Conservation (phyloP, 2,888 invertebrate genomes). For the Mythimna impura region DNA sequence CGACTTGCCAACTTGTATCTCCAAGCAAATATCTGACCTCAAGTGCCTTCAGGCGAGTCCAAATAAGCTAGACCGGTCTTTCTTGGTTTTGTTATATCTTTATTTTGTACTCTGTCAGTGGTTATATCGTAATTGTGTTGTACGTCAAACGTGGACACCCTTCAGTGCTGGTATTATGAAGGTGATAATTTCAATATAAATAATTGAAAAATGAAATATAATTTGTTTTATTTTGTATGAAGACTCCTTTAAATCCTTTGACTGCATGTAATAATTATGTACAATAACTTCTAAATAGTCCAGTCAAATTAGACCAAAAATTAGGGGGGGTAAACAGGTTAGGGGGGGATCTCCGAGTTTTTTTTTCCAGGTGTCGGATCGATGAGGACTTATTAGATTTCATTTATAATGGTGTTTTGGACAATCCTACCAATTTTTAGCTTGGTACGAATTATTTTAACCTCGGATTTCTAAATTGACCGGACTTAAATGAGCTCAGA, state of each 20-base stretch:
- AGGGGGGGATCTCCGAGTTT: too few species aligned
- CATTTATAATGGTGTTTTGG: too few species aligned
- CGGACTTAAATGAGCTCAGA: too few species aligned
- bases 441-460: too few species aligned
- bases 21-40: constrained; percentile 82
- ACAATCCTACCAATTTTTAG: too few species aligned
- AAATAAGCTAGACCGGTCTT: constrained; percentile 78
- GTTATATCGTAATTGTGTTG: constrained; percentile 85
- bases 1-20: constrained; percentile 82
- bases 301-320: too few species aligned
- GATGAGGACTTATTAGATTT: too few species aligned
- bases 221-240: constrained; percentile 64
- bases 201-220: constrained; percentile 76
- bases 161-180: constrained; percentile 86
- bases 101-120: constrained; percentile 74
- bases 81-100: constrained; percentile 66
- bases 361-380: too few species aligned
- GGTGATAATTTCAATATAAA: constrained; percentile 90
- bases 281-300: too few species aligned
- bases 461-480: too few species aligned
- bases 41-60: constrained; percentile 89
- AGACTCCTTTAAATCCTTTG: not conserved
- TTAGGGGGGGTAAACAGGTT: too few species aligned
- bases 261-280: too few species aligned
- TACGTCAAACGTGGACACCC: constrained; percentile 89